Evolutionary conservation across 2,797 vertebrate genomes (phyloP).

Genomic region (Dendrocincla fuliginosa): DNA sequence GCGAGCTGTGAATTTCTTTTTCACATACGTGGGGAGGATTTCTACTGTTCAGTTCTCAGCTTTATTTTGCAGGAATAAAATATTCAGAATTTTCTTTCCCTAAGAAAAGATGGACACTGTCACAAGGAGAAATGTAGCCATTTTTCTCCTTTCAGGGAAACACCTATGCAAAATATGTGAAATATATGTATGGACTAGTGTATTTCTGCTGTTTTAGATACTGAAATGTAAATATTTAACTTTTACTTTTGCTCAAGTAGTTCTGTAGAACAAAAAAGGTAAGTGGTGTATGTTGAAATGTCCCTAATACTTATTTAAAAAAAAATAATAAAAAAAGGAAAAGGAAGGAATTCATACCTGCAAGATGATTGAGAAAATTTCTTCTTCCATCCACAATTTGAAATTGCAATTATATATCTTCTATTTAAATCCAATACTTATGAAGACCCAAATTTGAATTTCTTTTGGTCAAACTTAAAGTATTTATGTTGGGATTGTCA

Average conservation of each 20-base stretch:
- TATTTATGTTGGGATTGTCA: neutral
- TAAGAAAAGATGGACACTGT: neutral
- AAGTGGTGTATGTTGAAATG: neutral
- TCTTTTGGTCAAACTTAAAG: neutral
- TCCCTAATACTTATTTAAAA: too few relatives aligned
- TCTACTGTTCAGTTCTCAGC: constrained; percentile 30
- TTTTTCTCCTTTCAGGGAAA: neutral
- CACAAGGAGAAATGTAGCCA: neutral
- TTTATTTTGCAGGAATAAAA: neutral
- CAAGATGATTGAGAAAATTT: neutral
- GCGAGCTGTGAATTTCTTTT: neutral
- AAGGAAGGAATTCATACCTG: neutral
- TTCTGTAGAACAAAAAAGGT: neutral
- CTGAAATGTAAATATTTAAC: neutral
- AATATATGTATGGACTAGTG: neutral
- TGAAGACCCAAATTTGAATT: neutral
- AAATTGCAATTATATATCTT: neutral
- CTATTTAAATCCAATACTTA: neutral
- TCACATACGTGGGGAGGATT: neutral
- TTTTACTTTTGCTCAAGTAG: neutral
- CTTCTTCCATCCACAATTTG: neutral
- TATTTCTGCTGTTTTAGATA: neutral
- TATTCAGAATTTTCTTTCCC: neutral
- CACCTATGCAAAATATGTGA: neutral
- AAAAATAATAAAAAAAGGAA: neutral